These are phyloP conservation scores for Chrysomallon squamiferum DNA, from an alignment of 1,140 invertebrate species.

Conservation along the genomic window DNA sequence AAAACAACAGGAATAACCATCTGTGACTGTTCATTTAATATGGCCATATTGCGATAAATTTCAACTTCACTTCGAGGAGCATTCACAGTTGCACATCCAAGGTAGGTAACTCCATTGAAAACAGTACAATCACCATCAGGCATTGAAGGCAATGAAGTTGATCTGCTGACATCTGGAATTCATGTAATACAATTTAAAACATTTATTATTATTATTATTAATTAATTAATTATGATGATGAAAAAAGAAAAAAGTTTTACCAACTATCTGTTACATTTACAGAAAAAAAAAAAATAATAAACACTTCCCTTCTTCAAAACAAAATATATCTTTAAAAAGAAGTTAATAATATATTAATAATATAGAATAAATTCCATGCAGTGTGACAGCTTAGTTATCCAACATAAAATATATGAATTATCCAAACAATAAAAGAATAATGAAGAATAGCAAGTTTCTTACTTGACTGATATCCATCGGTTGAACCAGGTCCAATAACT, in stretches of 20 bases:
- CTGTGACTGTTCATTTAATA: slow-evolving; percentile 81
- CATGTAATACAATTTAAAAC: too few species aligned
- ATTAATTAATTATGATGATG: too few species aligned
- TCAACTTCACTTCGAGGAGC: slow-evolving; percentile 93
- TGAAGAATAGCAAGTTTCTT: too few species aligned
- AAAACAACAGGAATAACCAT: slow-evolving; percentile 79
- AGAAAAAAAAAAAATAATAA: not conserved
- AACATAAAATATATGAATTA: too few species aligned
- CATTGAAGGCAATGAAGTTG: slow-evolving; percentile 46
- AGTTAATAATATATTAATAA: too few species aligned
- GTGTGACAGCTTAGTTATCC: too few species aligned
- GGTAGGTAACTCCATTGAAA: slow-evolving; percentile 92
- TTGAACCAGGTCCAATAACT: not conserved
- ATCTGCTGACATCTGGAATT: slow-evolving; percentile 31
- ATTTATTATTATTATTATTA: too few species aligned
- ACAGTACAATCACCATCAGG: slow-evolving; percentile 64
- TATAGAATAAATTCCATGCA: too few species aligned
- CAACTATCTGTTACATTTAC: not conserved
- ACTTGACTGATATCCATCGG: not conserved
- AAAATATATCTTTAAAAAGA: too few species aligned
- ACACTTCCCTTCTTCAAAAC: too few species aligned
- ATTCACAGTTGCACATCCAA: slow-evolving; percentile 91
- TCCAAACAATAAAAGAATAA: too few species aligned
- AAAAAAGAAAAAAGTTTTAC: not conserved
- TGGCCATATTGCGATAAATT: slow-evolving; percentile 92